Percentiles rank a stretch among this genome's conserved stretches.
Conservation (phyloP, 2,113 vertebrate genomes). For the Picathartes gymnocephalus region DNA sequence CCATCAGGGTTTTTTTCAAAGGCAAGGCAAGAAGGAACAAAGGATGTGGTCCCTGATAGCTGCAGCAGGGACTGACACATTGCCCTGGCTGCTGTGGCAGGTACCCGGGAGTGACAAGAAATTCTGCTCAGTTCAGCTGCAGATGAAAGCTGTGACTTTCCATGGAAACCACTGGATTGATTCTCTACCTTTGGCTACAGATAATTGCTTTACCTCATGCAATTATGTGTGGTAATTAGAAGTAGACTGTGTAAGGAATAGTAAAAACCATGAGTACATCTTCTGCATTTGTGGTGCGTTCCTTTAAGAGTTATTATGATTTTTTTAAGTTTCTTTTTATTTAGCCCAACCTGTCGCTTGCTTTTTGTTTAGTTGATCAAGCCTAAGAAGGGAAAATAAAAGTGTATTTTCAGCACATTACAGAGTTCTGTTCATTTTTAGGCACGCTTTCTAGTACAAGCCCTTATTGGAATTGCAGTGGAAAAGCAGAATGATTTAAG, state of each 20-base stretch:
- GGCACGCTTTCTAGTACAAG: background rate
- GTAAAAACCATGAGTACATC: background rate
- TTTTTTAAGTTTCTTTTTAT: background rate
- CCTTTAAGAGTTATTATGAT: background rate
- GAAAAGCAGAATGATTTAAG: background rate
- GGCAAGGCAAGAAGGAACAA: background rate
- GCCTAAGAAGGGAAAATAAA: background rate
- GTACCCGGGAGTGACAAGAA: background rate
- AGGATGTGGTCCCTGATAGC: background rate
- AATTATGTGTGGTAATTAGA: background rate
- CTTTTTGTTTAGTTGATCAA: background rate
- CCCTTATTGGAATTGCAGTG: background rate
- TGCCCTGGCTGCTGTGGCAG: rapidly evolving
- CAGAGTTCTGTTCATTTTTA: background rate
- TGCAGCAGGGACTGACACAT: background rate
- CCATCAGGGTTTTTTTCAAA: background rate
- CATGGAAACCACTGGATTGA: background rate
- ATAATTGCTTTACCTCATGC: background rate
- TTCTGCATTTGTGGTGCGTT: background rate
- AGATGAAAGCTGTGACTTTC: background rate
- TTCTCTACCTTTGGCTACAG: background rate
- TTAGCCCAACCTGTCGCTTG: background rate
- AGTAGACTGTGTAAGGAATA: background rate
- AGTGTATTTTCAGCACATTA: background rate
- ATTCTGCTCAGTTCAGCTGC: background rate